Percentiles rank a stretch among this genome's conserved stretches.
phyloP scores from a whole-genome alignment of 1,140 invertebrate species.

The Drosophila tristis region DNA sequence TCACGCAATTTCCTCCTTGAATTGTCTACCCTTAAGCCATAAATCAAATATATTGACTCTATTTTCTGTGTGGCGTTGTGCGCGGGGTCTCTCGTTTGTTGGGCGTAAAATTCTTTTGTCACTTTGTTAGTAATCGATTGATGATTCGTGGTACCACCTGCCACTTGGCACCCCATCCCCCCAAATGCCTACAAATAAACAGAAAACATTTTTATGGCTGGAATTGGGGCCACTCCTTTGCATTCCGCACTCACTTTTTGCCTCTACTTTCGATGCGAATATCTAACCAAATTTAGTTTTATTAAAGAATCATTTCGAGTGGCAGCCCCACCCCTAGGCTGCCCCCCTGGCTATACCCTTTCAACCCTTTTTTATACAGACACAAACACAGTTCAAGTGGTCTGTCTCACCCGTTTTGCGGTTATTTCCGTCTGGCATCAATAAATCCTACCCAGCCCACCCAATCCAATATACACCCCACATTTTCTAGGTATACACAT shows the following conservation, averaged over 20 bases:
- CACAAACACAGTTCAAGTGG: conserved; percentile 24
- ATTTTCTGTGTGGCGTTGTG: conserved; percentile 17
- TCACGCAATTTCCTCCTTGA: conserved; percentile 76
- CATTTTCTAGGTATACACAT: conserved; percentile 32
- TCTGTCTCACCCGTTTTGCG: conserved; percentile 53
- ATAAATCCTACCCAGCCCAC: conserved; percentile 49
- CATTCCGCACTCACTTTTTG: too few relatives aligned
- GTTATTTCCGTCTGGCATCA: conserved; percentile 59
- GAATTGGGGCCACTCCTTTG: too few relatives aligned
- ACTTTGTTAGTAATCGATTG: conserved; percentile 11
- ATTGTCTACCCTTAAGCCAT: conserved; percentile 62
- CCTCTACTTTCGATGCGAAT: too few relatives aligned
- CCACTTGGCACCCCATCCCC: neutral
- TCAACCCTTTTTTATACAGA: too few relatives aligned
- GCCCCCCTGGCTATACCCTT: too few relatives aligned
- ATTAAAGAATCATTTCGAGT: too few relatives aligned
- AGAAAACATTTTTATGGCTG: too few relatives aligned
- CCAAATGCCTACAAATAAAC: too few relatives aligned
- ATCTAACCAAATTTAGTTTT: too few relatives aligned
- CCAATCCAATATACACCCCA: neutral
- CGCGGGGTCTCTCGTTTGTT: neutral
- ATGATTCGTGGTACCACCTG: conserved; percentile 1
- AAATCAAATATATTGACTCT: conserved; percentile 63
- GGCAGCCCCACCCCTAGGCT: too few relatives aligned
- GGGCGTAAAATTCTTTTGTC: conserved; percentile 39